These are phyloP conservation scores for Mizuhopecten yessoensis DNA, from an alignment of 1,140 invertebrate species.

Conservation along the genomic window DNA sequence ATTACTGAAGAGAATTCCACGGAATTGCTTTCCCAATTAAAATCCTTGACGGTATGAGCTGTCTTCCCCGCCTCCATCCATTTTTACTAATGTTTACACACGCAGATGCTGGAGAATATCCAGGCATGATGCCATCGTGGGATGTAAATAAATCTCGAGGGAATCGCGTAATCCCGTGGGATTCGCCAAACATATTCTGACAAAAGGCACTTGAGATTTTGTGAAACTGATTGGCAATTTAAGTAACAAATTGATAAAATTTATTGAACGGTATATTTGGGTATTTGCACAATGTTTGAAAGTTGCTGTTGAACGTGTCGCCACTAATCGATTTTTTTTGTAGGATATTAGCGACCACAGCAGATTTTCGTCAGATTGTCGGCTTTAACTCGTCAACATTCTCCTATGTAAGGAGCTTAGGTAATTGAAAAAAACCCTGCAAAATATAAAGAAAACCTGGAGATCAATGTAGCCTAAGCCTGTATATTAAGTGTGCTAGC, in stretches of 20 bases:
- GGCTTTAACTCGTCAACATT: background rate
- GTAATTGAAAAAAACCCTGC: too few species aligned
- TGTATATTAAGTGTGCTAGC: too few species aligned
- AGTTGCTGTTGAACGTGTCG: background rate
- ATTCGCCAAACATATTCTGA: background rate
- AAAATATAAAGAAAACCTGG: too few species aligned
- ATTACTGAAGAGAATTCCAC: background rate
- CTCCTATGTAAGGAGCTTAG: background rate
- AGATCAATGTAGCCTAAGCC: too few species aligned
- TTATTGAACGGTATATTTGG: background rate
- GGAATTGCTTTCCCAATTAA: slow-evolving; percentile 33
- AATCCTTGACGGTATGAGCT: background rate
- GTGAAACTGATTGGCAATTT: background rate
- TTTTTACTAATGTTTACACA: background rate
- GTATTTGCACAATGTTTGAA: background rate
- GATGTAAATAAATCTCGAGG: background rate
- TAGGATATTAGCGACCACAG: background rate
- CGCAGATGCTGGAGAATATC: background rate
- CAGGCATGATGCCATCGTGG: background rate
- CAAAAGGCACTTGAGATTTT: background rate
- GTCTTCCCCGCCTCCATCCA: background rate
- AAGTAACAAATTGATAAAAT: background rate
- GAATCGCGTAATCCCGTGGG: background rate
- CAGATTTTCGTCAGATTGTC: background rate
- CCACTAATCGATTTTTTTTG: background rate